Base-by-base conservation (phyloP, 2,113 vertebrate genomes). In the Cinclus mexicanus region DNA sequence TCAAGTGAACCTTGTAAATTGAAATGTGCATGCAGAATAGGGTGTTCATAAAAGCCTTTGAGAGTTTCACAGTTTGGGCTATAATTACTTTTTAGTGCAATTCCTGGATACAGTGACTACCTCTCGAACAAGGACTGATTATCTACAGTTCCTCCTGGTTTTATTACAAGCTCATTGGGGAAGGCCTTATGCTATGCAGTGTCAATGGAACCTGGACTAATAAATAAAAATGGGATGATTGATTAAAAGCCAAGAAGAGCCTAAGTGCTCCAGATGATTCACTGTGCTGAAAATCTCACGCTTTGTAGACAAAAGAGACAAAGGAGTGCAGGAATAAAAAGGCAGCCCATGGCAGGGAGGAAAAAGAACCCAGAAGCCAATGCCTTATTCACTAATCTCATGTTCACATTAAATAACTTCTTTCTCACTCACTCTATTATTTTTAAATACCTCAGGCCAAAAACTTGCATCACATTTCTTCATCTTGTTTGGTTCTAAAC, bases 1-100 rank as follows among this genome's bases (percentile, higher is more conserved):
- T 87, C 84, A 93, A 94, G 89, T 87, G 91, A 94, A 95, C 80
- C 83, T 64, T 91, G 53, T 82, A 68, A 95, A 87, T 87, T 91
- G 93, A 94, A 97, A 95, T 57, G 65, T 87, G 86, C 29, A 41
- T 10, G 21, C 49, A 55, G 86, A 92, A 74, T 52, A 59, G 56
- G 21, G 25, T 84, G 83, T 74, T 92, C 52, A 52, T 52, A 83
- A 92, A 96, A 87, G 64, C 69, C 68, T 83, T 69, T 63, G 88
- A 77, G 71, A 74, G 68, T 90, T 77, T 92, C 86, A 74, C 71
- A 87, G 60, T 88, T 92, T 91, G 83, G 72, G 47, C 68, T 87
- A 21, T 81, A 97, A 95, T 94, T 89, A 86, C 80, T 78, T 93
- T 80, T 91, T 47, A 81, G 47, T 55, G 71, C 86, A 89, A 67